Evolutionary conservation across 2,797 vertebrate genomes (phyloP), one percentile per base, ranked within the genome.

Genomic region (Emys orbicularis): DNA sequence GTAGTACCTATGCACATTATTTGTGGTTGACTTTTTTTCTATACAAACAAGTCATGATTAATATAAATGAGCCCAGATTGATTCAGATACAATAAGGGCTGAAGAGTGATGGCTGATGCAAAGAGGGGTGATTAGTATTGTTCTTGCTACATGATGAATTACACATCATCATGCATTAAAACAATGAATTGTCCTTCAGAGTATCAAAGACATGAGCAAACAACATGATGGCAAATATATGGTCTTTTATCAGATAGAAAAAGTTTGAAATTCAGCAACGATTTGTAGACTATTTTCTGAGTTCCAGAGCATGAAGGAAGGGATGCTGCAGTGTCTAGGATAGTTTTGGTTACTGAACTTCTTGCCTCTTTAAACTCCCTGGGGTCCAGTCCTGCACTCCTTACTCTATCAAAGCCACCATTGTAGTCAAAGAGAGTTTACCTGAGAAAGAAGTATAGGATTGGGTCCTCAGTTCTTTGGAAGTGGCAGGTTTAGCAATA

Each of bases 11-110:
- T 88, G 68, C 52, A 65, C 85, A 84, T 83, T 96, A 93, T 96
- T 97, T 97, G 95, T 94, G 94, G 91, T 97, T 94, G 90, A 23
- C 8, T 95, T 89, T 94, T 92, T 96, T 97, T 93, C 89, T 92
- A 21, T 95, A 95, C 89, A 98, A 99, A 98, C 97, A 98, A 97
- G 96, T 97, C 96, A 96, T 83, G 93, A 98, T 98, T 99, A 98
- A 98, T 99, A 99, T 98, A 99, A 99, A 99, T 94, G 98, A 98
- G 98, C 86, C 97, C 89, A 98, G 98, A 98, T 98, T 98, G 98
- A 98, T 98, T 98, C 98, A 98, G 98, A 98, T 99, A 98, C 95
- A 97, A 92, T 92, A 96, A 96, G 81, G 97, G 92, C 93, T 74
- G 97, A 98, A 99, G 98, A 99, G 96, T 98, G 98, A 99, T 99